These are phyloP conservation scores for Drymodes brunneopygia DNA, from an alignment of 2,113 vertebrate species.

Conservation along the genomic window DNA sequence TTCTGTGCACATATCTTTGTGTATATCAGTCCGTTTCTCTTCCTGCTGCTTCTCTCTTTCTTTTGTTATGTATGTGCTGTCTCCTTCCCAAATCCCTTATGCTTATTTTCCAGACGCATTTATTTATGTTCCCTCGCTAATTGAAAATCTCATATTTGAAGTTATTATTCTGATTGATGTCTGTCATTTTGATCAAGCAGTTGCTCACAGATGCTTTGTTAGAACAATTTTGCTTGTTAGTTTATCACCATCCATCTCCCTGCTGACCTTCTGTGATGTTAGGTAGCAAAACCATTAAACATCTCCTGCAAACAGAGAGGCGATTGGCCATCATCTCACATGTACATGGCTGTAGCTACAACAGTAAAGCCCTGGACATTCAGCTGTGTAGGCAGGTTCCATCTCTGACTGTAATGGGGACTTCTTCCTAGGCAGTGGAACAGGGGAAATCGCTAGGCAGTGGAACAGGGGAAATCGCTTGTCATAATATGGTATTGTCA, in stretches of 20 bases:
- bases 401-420: background rate
- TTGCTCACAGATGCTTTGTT: slow-evolving; percentile 78
- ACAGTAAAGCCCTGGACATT: background rate
- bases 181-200: slow-evolving; percentile 80
- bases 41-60: background rate
- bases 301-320: background rate
- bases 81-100: slow-evolving; percentile 70
- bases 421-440: background rate
- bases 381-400: background rate
- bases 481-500: background rate
- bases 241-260: slow-evolving; percentile 71
- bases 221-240: slow-evolving; percentile 72
- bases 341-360: background rate
- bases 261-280: slow-evolving; percentile 68
- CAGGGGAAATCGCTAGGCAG: background rate
- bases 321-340: background rate
- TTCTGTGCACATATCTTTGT: slow-evolving; percentile 43
- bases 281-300: slow-evolving; percentile 37
- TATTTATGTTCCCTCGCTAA: slow-evolving; percentile 80
- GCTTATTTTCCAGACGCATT: slow-evolving; percentile 74
- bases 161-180: slow-evolving; percentile 83
- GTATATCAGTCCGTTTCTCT: slow-evolving; percentile 27
- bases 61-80: slow-evolving; percentile 75
- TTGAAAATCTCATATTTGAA: slow-evolving; percentile 81
- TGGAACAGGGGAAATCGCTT: background rate